Evolutionary conservation across 2,797 vertebrate genomes (phyloP), one percentile per base, ranked within the genome.

Genomic region (Bucorvus abyssinicus): DNA sequence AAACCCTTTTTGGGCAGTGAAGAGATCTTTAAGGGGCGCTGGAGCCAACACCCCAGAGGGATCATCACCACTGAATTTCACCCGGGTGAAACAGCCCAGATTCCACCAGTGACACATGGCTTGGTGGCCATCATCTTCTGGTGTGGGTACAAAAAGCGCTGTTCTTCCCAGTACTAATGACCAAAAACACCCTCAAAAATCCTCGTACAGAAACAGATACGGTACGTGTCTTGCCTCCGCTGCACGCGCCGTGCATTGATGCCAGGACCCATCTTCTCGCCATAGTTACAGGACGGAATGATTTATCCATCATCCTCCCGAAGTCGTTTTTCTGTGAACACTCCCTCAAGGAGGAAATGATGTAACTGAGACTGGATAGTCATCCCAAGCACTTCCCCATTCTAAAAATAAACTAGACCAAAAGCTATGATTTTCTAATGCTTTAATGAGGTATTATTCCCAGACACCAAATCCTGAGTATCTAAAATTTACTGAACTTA

Each of bases 331-430:
- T 84, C 63, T 75, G 65, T 57, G 45, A 94, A 49, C 19, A 10
- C 53, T 79, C 70, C 32, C 36, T 68, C 45, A 75, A 76, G 56
- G 32, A 91, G 49, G 76, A 92, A 87, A 87, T 56, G 13, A 94
- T 36, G 55, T 64, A 94, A 93, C 5, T 56, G 59, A 92, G 74
- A 77, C 71, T 84, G 57, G 87, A 77, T 23, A 88, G 67, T 70
- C 74, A 94, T 67, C 38, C 67, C 49, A 87, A 84, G 64, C 60
- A 87, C 56, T 89, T 94, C 85, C 22, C 36, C 12, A 14, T 85
- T 87, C 83, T 96, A 94, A 93, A 96, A 95, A 90, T 87, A 92
- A 87, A 23, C 45, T 9, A 57, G 49, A 93, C 32, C 32, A 78
- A 91, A 56, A 42, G 30, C 27, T 81, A 24, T 69, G 50, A 85